Evolutionary conservation across 2,113 vertebrate species (phyloP).

Genomic region (Forbesichthys papilliferus): DNA sequence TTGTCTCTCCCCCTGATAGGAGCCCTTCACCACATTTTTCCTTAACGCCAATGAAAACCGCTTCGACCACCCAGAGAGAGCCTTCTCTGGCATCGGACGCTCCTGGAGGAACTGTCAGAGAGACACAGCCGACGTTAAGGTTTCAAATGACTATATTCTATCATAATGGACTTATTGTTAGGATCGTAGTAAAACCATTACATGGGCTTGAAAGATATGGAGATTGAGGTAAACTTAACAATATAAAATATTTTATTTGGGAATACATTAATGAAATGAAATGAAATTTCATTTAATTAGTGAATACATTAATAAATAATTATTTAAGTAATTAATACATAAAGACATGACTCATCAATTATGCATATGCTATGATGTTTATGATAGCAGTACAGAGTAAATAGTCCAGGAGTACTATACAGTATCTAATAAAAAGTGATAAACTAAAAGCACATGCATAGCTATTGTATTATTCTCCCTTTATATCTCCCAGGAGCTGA

Average conservation of each 20-base stretch:
- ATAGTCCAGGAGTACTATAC: neutral
- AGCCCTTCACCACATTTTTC: conserved; percentile 97
- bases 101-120: conserved; percentile 98
- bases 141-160: conserved; percentile 42
- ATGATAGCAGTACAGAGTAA: no score
- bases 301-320: neutral
- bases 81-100: conserved; percentile 91
- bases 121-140: conserved; percentile 97
- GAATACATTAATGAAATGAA: neutral
- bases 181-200: neutral
- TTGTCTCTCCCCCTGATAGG: conserved; percentile 68
- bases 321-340: neutral
- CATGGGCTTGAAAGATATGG: neutral
- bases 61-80: conserved; percentile 95
- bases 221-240: no score
- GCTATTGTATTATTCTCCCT: neutral
- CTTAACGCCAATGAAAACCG: conserved; percentile 93
- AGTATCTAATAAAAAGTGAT: neutral
- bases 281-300: neutral
- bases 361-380: no score
- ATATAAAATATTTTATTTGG: no score
- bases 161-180: neutral
- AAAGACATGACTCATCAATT: no score
- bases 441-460: neutral
- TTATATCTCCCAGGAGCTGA: conserved; percentile 83